These are phyloP conservation scores for Trichomalopsis sarcophagae DNA, from an alignment of 1,140 invertebrate genomes.

Conservation along the genomic window DNA sequence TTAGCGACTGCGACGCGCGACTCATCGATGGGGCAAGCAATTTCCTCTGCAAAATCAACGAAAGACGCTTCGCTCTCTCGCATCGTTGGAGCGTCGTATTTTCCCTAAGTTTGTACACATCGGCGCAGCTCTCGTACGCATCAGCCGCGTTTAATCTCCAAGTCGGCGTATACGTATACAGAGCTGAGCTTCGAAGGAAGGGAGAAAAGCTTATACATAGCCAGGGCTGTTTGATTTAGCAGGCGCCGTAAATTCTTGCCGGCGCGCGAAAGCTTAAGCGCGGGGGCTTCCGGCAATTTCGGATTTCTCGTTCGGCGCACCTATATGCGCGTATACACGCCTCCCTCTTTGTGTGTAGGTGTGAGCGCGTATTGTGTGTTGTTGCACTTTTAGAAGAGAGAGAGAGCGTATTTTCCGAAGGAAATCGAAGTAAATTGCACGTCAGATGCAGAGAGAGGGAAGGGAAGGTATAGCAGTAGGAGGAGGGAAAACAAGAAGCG, in stretches of 20 bases:
- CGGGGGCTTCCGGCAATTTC: constrained; percentile 25
- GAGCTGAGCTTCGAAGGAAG: neutral
- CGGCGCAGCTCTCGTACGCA: neutral
- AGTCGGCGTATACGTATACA: neutral
- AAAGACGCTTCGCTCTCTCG: neutral
- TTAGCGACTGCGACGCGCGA: too few relatives aligned
- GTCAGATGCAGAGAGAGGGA: constrained; percentile 31
- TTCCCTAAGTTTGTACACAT: neutral
- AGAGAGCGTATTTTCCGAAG: constrained; percentile 27
- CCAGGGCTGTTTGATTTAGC: constrained; percentile 33
- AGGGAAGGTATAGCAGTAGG: too few relatives aligned
- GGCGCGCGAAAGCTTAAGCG: constrained; percentile 9
- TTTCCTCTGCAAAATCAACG: constrained; percentile 13
- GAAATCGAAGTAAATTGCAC: constrained; percentile 49
- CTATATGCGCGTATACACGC: neutral
- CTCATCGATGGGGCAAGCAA: neutral
- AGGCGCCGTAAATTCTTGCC: constrained; percentile 34
- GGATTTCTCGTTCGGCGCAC: constrained; percentile 3
- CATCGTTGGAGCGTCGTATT: neutral
- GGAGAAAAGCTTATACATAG: neutral
- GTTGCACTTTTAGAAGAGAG: constrained; percentile 17
- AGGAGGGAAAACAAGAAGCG: constrained; percentile 27
- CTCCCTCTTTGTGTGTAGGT: neutral
- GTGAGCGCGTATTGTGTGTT: neutral
- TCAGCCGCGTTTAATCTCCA: neutral